A percentile compares a stretch with the other conserved stretches of the same genome.
These are phyloP conservation scores for Steatocranus sp. DNA, from an alignment of 2,797 vertebrate genomes.

Conservation along the genomic window DNA sequence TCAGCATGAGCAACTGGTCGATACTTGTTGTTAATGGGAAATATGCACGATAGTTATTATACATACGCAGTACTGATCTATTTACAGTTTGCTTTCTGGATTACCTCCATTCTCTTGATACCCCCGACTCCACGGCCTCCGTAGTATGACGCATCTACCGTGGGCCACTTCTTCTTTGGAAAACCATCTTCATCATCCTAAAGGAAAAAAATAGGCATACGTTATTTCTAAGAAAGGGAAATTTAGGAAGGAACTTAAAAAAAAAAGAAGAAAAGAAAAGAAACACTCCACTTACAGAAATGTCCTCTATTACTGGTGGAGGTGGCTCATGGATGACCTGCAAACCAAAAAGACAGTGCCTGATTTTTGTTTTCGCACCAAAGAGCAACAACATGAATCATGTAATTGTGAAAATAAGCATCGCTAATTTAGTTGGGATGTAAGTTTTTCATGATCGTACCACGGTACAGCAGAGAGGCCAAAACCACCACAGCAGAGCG, in stretches of 20 bases:
- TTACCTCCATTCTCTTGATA: conserved; percentile 97
- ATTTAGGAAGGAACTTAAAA: background rate
- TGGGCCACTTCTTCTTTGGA: conserved; percentile 96
- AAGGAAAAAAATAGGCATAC: background rate
- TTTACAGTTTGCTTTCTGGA: background rate
- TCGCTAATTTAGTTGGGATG: background rate
- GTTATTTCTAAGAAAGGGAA: background rate
- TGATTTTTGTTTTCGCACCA: background rate
- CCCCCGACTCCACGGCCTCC: conserved; percentile 95
- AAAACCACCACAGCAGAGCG: conserved; percentile 96
- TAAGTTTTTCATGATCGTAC: conserved; percentile 70
- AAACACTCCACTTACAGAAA: conserved; percentile 78
- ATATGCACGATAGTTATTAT: background rate
- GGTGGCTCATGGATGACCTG: conserved; percentile 94
- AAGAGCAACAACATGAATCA: background rate
- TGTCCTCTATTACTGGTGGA: conserved; percentile 83
- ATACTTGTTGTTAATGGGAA: background rate
- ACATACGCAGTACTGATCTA: background rate
- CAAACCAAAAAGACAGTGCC: background rate
- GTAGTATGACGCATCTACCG: conserved; percentile 95
- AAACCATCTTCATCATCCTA: conserved; percentile 93
- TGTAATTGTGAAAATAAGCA: background rate
- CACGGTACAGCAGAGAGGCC: conserved; percentile 99
- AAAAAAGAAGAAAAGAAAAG: background rate
- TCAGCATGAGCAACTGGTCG: background rate